These are phyloP conservation scores for Pseudocheirus occidentalis DNA, from an alignment of 2,797 vertebrate genomes.

Conservation along the genomic window DNA sequence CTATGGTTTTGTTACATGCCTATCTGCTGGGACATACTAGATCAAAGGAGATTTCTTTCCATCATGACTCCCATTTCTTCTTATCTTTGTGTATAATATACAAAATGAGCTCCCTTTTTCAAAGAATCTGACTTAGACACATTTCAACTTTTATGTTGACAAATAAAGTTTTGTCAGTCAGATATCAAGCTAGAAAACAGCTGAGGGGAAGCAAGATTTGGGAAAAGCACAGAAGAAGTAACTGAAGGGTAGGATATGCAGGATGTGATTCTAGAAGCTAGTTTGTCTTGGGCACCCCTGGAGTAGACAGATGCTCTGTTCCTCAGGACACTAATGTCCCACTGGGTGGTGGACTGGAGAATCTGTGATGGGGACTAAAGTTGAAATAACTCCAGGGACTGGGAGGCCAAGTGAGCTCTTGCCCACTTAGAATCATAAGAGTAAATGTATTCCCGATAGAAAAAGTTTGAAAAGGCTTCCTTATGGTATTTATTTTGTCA, in stretches of 20 bases:
- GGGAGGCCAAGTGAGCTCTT: neutral
- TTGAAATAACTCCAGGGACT: neutral
- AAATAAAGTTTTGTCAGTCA: constrained; percentile 6
- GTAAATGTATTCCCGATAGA: neutral
- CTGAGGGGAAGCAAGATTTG: neutral
- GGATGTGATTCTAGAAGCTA: constrained; percentile 44
- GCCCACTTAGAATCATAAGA: constrained; percentile 10
- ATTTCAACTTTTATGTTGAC: neutral
- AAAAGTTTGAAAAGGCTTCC: neutral
- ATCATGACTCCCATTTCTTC: neutral
- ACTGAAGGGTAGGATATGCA: neutral
- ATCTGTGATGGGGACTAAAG: neutral
- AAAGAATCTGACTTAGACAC: constrained; percentile 3
- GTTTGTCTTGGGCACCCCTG: constrained; percentile 45
- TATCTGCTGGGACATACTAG: neutral
- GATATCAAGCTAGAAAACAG: constrained; percentile 30
- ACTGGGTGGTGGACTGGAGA: constrained; percentile 17
- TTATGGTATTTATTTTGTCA: neutral
- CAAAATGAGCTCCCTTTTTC: neutral
- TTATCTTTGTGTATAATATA: neutral
- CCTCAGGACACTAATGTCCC: constrained; percentile 43
- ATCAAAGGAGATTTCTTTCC: neutral
- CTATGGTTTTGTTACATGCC: neutral
- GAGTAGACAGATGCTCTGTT: constrained; percentile 12
- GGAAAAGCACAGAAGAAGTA: constrained; percentile 26